Percentiles rank a stretch among this genome's conserved stretches.
Evolutionary conservation across 1,140 invertebrate species (phyloP).

Genomic region (Drosophila gunungcola): DNA sequence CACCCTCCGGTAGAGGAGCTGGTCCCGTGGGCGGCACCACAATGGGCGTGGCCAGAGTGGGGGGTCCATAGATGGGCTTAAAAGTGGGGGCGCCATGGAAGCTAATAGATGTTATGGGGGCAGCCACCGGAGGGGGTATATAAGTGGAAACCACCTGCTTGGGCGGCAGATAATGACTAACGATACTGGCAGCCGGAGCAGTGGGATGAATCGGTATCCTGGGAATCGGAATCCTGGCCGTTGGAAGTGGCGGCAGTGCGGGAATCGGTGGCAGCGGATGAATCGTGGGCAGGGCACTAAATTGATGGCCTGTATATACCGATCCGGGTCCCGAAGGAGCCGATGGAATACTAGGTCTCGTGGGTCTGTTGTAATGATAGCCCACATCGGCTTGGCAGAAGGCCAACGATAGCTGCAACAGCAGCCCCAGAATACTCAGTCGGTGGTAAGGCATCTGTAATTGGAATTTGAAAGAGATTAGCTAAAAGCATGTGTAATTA

Average conservation of each 20-base stretch:
- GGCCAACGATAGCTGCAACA: slow-evolving; percentile 28
- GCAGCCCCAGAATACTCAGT: slow-evolving; percentile 17
- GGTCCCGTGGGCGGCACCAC: slow-evolving; percentile 31
- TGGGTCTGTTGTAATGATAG: slow-evolving; percentile 72
- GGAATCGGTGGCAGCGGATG: slow-evolving; percentile 72
- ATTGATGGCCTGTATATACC: slow-evolving; percentile 60
- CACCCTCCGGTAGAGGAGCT: slow-evolving; percentile 15
- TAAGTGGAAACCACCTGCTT: slow-evolving; percentile 16
- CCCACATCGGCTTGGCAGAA: slow-evolving; percentile 37
- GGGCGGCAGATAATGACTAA: slow-evolving; percentile 38
- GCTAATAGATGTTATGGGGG: slow-evolving; percentile 52
- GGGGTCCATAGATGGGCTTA: slow-evolving; percentile 33
- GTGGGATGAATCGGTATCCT: slow-evolving; percentile 34
- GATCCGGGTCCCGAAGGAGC: slow-evolving; percentile 18
- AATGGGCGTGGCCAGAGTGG: slow-evolving; percentile 30
- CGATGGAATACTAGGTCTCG: slow-evolving; percentile 7
- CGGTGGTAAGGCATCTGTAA: slow-evolving; percentile 55
- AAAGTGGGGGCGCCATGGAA: slow-evolving; percentile 48
- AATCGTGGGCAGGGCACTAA: slow-evolving; percentile 66
- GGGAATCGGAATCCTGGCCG: slow-evolving; percentile 41
- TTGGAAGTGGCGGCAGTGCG: slow-evolving; percentile 65
- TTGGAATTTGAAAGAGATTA: slow-evolving; percentile 1
- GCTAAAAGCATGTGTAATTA: neutral
- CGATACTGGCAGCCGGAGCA: slow-evolving; percentile 22
- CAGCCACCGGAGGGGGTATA: slow-evolving; percentile 19